A percentile compares a stretch with the other conserved stretches of the same genome.
These are phyloP conservation scores for Chaetura pelagica DNA, from an alignment of 2,113 vertebrate species.

Conservation along the genomic window DNA sequence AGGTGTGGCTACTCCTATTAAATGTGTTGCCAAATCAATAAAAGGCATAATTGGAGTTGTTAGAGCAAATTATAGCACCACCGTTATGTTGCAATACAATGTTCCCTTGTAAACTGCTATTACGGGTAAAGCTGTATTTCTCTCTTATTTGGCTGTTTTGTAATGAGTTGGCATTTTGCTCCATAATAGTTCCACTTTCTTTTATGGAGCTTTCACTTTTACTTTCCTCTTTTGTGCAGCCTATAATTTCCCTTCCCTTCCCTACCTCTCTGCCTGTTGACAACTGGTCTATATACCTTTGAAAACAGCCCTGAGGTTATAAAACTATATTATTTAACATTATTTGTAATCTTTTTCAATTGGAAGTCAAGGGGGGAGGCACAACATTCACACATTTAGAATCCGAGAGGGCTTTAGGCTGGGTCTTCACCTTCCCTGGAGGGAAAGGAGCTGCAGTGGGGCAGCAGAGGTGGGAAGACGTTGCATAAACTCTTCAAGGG, in stretches of 20 bases:
- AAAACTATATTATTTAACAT: slow-evolving; percentile 84
- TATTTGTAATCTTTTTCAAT: slow-evolving; percentile 80
- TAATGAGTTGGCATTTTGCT: slow-evolving; percentile 94
- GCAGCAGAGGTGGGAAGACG: neutral
- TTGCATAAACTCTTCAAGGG: slow-evolving; percentile 14
- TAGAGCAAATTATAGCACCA: slow-evolving; percentile 99
- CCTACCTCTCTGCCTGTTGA: slow-evolving; percentile 80
- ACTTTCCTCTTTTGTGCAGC: slow-evolving; percentile 94
- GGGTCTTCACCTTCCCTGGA: slow-evolving; percentile 11
- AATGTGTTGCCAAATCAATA: slow-evolving; percentile 99
- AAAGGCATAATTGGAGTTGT: slow-evolving; percentile 99
- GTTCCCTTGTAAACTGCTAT: slow-evolving; percentile 97
- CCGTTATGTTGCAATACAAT: slow-evolving; percentile 97
- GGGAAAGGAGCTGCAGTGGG: slow-evolving; percentile 60
- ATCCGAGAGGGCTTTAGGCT: neutral
- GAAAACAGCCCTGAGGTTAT: slow-evolving; percentile 82
- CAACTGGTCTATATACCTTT: slow-evolving; percentile 73
- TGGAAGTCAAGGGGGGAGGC: slow-evolving; percentile 62
- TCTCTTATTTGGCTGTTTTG: slow-evolving; percentile 88
- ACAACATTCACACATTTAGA: slow-evolving; percentile 4
- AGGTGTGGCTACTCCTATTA: slow-evolving; percentile 98
- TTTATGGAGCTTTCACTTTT: slow-evolving; percentile 95
- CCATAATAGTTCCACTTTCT: slow-evolving; percentile 95
- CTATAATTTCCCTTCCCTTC: slow-evolving; percentile 89
- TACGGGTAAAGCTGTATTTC: slow-evolving; percentile 89